Conservation (phyloP, 2,113 vertebrate genomes). For the Podarcis cretensis region DNA sequence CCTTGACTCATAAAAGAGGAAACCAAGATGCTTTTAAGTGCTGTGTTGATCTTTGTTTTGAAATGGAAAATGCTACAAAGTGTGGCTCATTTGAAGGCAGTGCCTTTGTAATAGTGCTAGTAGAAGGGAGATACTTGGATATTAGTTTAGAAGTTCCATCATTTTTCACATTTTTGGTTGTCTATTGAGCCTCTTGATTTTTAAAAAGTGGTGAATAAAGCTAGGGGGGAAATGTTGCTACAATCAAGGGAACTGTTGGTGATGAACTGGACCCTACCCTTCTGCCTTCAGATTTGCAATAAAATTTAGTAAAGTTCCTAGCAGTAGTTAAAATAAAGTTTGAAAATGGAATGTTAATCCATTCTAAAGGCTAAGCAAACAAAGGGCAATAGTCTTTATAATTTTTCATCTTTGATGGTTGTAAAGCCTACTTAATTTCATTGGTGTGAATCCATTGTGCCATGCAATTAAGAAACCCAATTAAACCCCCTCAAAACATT, state of each 20-base stretch:
- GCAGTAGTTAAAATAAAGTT: background rate
- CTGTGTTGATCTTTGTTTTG: background rate
- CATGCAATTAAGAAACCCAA: too few relatives aligned
- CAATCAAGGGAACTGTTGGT: background rate
- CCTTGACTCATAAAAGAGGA: background rate
- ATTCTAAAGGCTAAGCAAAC: background rate
- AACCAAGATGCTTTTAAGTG: background rate
- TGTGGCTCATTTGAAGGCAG: background rate
- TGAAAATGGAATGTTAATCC: background rate
- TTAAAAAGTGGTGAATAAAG: too few relatives aligned
- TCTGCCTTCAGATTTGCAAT: background rate
- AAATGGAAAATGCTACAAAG: background rate
- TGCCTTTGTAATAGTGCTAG: background rate
- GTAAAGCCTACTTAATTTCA: background rate
- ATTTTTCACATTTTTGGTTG: background rate
- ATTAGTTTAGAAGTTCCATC: background rate
- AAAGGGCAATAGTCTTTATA: background rate
- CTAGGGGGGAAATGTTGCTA: background rate
- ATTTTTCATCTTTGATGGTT: background rate
- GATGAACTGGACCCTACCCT: background rate
- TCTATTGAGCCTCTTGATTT: background rate
- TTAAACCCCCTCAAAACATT: background rate
- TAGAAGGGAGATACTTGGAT: background rate
- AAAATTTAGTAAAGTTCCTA: background rate
- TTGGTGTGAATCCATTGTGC: too few relatives aligned